Conservation (phyloP, 2,888 invertebrate species). For the Linnaemya vulpina region DNA sequence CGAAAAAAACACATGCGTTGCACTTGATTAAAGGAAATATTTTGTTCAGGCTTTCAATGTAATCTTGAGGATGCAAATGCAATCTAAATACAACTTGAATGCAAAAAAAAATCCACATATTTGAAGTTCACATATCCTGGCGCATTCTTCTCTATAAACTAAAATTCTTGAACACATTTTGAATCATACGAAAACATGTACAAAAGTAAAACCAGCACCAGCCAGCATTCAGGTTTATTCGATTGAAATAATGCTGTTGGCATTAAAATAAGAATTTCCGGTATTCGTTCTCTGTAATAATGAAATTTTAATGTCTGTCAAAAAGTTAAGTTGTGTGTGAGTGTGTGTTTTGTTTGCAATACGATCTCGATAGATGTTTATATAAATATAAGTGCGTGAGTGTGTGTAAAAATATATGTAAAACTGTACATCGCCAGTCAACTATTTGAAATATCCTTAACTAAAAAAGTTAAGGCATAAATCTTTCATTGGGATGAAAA, state of each 20-base stretch:
- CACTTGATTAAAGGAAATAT: background rate
- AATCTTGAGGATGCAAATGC: constrained; percentile 19
- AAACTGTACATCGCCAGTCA: constrained; percentile 53
- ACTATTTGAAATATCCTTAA: constrained; percentile 60
- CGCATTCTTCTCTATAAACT: background rate
- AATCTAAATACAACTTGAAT: constrained; percentile 19
- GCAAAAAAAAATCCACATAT: background rate
- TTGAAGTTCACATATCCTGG: background rate
- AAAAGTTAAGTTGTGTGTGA: constrained; percentile 28
- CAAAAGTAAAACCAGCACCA: background rate
- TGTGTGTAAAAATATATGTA: background rate
- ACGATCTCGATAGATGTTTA: too few relatives aligned
- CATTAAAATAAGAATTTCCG: constrained; percentile 64
- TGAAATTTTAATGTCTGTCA: constrained; percentile 17
- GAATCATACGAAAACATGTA: background rate
- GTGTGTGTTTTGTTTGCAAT: constrained; percentile 8
- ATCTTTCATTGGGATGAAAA: constrained; percentile 67
- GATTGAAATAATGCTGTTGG: constrained; percentile 70
- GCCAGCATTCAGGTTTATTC: constrained; percentile 56
- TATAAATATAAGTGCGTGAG: too few relatives aligned
- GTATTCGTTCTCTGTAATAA: constrained; percentile 34
- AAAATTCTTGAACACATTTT: constrained; percentile 9
- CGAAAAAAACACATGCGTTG: background rate
- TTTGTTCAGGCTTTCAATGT: background rate
- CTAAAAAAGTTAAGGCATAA: constrained; percentile 64